These are phyloP conservation scores for Pseudomyrmex pallidus DNA, from an alignment of 1,140 invertebrate species.

Conservation along the genomic window DNA sequence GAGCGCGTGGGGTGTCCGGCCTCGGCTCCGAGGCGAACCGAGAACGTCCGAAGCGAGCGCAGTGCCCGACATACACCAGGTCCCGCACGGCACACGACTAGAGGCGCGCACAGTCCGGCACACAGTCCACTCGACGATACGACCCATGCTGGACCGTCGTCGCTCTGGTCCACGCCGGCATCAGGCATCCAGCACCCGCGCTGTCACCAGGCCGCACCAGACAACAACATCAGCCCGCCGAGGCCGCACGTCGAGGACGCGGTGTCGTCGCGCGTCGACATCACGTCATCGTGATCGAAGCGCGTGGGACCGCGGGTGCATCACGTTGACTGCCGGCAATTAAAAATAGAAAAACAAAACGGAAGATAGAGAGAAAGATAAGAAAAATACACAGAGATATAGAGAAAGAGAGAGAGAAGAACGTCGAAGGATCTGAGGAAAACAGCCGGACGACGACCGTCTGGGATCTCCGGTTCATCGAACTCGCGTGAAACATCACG, in stretches of 20 bases:
- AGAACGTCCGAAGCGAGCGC: slow-evolving; percentile 83
- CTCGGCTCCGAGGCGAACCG: slow-evolving; percentile 80
- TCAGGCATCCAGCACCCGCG: slow-evolving; percentile 73
- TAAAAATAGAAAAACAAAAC: slow-evolving; percentile 23
- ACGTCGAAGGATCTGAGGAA: slow-evolving; percentile 35
- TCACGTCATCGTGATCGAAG: slow-evolving; percentile 17
- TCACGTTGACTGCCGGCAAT: slow-evolving; percentile 36
- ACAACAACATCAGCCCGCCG: slow-evolving; percentile 40
- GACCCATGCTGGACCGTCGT: slow-evolving; percentile 85
- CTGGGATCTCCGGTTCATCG: slow-evolving; percentile 41
- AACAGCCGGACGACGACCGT: slow-evolving; percentile 20
- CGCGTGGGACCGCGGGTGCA: slow-evolving; percentile 43
- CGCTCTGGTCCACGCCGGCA: slow-evolving; percentile 82
- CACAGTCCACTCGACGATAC: slow-evolving; percentile 86
- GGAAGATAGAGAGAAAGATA: not conserved
- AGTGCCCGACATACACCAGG: slow-evolving; percentile 82
- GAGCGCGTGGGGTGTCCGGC: slow-evolving; percentile 83
- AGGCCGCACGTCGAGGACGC: slow-evolving; percentile 44
- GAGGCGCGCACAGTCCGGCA: slow-evolving; percentile 84
- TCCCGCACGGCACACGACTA: slow-evolving; percentile 81
- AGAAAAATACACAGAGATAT: not conserved
- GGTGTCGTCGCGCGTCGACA: slow-evolving; percentile 20
- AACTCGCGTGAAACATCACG: slow-evolving; percentile 41
- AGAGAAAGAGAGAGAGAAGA: slow-evolving; percentile 7
- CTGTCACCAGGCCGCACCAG: slow-evolving; percentile 57